Evolutionary conservation across 2,113 vertebrate species (phyloP).

Genomic region (Scartelaos histophorus): DNA sequence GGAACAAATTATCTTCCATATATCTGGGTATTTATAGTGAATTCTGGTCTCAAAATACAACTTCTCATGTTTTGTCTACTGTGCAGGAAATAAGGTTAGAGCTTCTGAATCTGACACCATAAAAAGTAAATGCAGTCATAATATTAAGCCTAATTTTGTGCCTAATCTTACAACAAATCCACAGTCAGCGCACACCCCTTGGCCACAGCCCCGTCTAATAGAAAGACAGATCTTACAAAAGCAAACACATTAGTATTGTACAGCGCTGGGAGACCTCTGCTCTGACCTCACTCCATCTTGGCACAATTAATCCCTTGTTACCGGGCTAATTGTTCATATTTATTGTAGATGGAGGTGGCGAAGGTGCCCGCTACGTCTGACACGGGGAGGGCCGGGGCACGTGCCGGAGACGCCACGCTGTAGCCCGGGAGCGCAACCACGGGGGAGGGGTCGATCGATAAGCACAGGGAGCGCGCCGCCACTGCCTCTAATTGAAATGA

Average conservation of each 20-base stretch:
- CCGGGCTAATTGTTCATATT: slow-evolving; percentile 82
- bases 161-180: background rate
- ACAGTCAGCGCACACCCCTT: background rate
- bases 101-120: no score
- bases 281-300: slow-evolving; percentile 77
- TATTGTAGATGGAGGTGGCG: slow-evolving; percentile 76
- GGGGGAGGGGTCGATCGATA: slow-evolving; percentile 70
- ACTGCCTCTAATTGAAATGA: slow-evolving; percentile 76
- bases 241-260: slow-evolving; percentile 84
- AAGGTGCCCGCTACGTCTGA: slow-evolving; percentile 69
- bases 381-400: background rate
- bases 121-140: background rate
- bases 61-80: no score
- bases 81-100: no score
- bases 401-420: slow-evolving; percentile 25
- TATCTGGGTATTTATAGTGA: background rate
- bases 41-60: background rate
- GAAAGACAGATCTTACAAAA: slow-evolving; percentile 88
- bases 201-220: slow-evolving; percentile 65
- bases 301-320: slow-evolving; percentile 82
- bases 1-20: no score
- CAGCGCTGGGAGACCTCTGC: slow-evolving; percentile 63
- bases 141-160: background rate
- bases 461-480: slow-evolving; percentile 57
- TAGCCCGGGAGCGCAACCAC: slow-evolving; percentile 37